Conservation (phyloP, 1,140 invertebrate genomes). For the Brachionus calyciflorus region DNA sequence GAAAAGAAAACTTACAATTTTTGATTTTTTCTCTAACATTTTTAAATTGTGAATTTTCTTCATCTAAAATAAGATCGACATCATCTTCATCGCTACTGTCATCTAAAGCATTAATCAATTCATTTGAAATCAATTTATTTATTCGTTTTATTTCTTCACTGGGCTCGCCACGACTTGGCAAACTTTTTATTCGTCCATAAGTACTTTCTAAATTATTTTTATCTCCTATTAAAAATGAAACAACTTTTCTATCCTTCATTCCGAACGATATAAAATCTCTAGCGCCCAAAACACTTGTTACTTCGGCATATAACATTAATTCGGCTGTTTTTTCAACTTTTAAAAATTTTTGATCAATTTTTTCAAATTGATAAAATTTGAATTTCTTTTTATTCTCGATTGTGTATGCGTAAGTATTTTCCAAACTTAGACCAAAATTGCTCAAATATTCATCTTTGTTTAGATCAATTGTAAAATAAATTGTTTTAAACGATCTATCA, state of each 20-base stretch:
- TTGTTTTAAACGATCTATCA: background rate
- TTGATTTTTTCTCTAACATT: background rate
- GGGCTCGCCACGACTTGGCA: background rate
- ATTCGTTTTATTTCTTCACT: background rate
- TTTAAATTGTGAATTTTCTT: background rate
- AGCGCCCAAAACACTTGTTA: background rate
- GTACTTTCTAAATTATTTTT: background rate
- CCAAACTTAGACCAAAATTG: background rate
- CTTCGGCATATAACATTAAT: background rate
- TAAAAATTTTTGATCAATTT: background rate
- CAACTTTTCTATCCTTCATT: constrained; percentile 1
- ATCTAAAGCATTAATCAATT: background rate
- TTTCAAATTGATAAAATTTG: background rate
- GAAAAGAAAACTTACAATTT: background rate
- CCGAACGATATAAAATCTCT: background rate
- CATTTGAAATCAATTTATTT: background rate
- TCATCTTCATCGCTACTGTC: constrained; percentile 7
- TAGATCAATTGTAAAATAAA: background rate
- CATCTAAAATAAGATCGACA: background rate
- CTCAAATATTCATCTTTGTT: background rate
- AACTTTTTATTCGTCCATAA: background rate
- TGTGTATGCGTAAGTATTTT: background rate
- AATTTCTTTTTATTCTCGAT: background rate
- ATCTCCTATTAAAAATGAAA: background rate
- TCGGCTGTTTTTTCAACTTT: background rate